Conservation (phyloP, 2,113 vertebrate genomes). For the Lanius collurio region DNA sequence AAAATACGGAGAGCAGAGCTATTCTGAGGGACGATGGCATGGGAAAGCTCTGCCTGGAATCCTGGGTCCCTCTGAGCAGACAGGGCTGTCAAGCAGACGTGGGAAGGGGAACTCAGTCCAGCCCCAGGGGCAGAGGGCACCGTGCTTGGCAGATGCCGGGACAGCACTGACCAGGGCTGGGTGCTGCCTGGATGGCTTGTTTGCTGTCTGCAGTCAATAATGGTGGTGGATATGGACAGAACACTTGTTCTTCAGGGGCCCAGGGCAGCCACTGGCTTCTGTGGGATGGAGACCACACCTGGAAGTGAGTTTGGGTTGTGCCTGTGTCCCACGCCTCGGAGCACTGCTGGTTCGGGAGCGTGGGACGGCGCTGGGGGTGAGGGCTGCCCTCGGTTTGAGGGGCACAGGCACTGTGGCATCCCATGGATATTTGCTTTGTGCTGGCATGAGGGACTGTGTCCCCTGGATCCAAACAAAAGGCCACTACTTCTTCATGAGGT, state of each 20-base stretch:
- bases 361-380: rapidly evolving
- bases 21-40: slow-evolving; percentile 92
- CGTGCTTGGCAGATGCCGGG: background rate
- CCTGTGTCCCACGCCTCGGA: rapidly evolving
- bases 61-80: slow-evolving; percentile 73
- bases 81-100: slow-evolving; percentile 72
- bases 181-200: background rate
- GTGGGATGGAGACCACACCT: background rate
- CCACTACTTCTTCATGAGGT: background rate
- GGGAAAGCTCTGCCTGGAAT: slow-evolving; percentile 90
- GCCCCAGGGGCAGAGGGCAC: slow-evolving; percentile 35
- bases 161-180: background rate
- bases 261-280: background rate
- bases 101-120: slow-evolving; percentile 67
- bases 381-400: rapidly evolving
- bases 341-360: rapidly evolving
- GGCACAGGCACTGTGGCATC: rapidly evolving
- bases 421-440: rapidly evolving
- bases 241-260: background rate
- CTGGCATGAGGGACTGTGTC: background rate
- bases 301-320: background rate
- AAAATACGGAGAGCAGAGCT: slow-evolving; percentile 91
- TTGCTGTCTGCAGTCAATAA: rapidly evolving
- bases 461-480: background rate
- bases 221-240: rapidly evolving